Evolutionary conservation across 1,140 invertebrate species (phyloP).

Genomic region (Drosophila oshimai): DNA sequence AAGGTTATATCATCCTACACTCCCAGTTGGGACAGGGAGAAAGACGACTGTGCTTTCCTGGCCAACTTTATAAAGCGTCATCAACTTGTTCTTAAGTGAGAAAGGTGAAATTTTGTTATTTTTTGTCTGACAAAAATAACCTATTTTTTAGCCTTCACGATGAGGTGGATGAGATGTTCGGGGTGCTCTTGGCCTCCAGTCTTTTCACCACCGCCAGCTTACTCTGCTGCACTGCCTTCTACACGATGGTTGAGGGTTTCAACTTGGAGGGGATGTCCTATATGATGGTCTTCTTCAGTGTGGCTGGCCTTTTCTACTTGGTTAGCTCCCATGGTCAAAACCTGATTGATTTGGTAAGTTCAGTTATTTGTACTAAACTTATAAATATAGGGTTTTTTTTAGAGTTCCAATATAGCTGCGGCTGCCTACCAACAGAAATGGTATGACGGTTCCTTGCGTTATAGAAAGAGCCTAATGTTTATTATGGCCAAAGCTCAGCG

Average conservation of each 20-base stretch:
- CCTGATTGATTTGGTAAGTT: conserved; percentile 34
- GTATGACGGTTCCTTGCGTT: conserved; percentile 37
- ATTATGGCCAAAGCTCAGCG: conserved; percentile 32
- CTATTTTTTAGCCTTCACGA: conserved; percentile 23
- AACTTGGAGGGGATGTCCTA: conserved; percentile 40
- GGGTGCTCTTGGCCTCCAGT: conserved; percentile 40
- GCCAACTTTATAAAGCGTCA: conserved; percentile 14
- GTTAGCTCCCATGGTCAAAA: conserved; percentile 46
- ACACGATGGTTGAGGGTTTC: conserved; percentile 33
- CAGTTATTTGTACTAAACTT: no score
- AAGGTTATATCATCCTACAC: not conserved
- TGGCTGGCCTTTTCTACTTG: conserved; percentile 37
- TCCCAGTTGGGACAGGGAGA: not conserved
- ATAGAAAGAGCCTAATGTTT: conserved; percentile 23
- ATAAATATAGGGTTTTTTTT: no score
- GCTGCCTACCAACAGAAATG: conserved; percentile 48
- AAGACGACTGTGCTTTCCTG: conserved; percentile 22
- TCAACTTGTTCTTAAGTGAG: conserved; percentile 26
- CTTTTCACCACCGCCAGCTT: conserved; percentile 26
- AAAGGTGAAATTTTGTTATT: no score
- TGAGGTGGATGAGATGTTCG: conserved; percentile 38
- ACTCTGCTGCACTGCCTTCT: conserved; percentile 33
- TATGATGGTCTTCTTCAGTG: conserved; percentile 25
- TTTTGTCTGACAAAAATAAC: no score
- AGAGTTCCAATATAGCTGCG: conserved; percentile 24